Conservation (phyloP, 2,113 vertebrate species). For the Xenopus tropicalis region UCB_Xtro_10.0 CM004445.2:85702001-85702500, state of each 20-base stretch:
- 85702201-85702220: neutral
- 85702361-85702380: too few relatives aligned
- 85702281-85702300: too few relatives aligned
- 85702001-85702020: constrained; percentile 6
- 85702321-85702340: too few relatives aligned
- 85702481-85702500: too few relatives aligned
- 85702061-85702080: constrained; percentile 25
- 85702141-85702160: constrained; percentile 13
- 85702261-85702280: neutral
- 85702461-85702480: too few relatives aligned
- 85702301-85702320: too few relatives aligned
- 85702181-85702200: neutral
- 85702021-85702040: constrained; percentile 5
- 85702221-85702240: neutral
- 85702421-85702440: too few relatives aligned
- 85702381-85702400: too few relatives aligned
- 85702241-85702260: neutral
- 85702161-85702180: constrained; percentile 8
- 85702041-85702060: constrained; percentile 37
- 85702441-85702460: too few relatives aligned
- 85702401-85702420: too few relatives aligned
- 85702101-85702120: constrained; percentile 35
- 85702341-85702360: too few relatives aligned
- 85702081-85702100: constrained; percentile 41
- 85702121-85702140: constrained; percentile 28